A percentile compares a stretch with the other conserved stretches of the same genome.
phyloP scores from a whole-genome alignment of 2,797 vertebrate species.

The Chelon labrosus region DNA sequence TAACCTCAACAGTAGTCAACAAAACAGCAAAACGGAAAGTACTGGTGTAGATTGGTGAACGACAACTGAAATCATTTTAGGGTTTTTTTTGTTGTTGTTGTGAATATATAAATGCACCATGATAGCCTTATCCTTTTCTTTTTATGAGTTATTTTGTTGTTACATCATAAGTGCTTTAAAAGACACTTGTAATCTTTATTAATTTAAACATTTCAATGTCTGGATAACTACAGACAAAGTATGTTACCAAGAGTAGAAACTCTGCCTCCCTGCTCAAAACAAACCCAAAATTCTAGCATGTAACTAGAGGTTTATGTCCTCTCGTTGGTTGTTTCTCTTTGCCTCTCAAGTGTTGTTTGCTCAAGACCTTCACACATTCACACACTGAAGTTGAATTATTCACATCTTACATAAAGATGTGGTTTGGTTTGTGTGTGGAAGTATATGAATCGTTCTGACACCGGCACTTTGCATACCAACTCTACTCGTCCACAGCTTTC shows the following conservation, averaged over 20 bases:
- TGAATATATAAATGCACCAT: too few relatives aligned
- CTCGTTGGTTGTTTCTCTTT: background rate
- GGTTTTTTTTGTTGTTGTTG: too few relatives aligned
- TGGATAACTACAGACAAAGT: too few relatives aligned
- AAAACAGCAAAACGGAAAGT: background rate
- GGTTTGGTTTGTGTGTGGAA: constrained; percentile 20
- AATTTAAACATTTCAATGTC: background rate
- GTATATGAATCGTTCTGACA: constrained; percentile 12
- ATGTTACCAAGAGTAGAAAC: background rate
- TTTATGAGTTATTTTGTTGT: background rate
- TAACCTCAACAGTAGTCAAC: too few relatives aligned
- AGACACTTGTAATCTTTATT: background rate
- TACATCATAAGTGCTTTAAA: background rate
- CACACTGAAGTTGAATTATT: constrained; percentile 6
- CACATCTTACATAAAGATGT: constrained; percentile 32
- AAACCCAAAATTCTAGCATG: background rate
- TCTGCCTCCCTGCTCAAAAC: background rate
- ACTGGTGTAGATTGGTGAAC: background rate
- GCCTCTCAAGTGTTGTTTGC: background rate
- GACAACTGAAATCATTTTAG: background rate
- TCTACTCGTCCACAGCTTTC: constrained; percentile 14
- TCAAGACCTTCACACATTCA: background rate
- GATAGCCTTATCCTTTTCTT: too few relatives aligned
- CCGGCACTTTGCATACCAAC: constrained; percentile 71
- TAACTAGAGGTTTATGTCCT: background rate